These are phyloP conservation scores for Cryptoblepharus egeriae DNA, from an alignment of 2,797 vertebrate species.

Conservation along the genomic window DNA sequence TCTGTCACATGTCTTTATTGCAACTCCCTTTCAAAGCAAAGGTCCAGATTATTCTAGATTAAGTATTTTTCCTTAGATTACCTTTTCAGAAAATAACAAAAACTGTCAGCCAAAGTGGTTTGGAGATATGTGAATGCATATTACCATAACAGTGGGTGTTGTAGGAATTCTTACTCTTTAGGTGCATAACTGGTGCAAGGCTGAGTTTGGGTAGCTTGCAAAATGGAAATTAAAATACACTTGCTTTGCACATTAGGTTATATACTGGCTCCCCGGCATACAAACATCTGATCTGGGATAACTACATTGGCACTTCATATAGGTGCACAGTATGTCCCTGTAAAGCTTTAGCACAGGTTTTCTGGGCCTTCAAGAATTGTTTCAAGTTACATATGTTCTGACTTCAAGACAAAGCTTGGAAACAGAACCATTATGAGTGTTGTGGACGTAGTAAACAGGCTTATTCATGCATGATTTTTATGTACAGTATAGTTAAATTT, in stretches of 20 bases:
- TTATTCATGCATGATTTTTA: not conserved
- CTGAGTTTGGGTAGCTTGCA: not conserved
- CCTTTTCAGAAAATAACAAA: not conserved
- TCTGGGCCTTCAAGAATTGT: too few relatives aligned
- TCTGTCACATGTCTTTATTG: constrained; percentile 92
- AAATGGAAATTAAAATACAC: not conserved
- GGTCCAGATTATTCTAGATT: constrained; percentile 70
- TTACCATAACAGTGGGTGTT: not conserved
- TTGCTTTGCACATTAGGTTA: not conserved
- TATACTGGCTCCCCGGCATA: too few relatives aligned
- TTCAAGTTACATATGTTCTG: too few relatives aligned
- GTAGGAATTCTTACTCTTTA: too few relatives aligned
- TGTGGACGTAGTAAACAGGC: too few relatives aligned
- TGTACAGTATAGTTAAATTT: not conserved
- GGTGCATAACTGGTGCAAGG: not conserved
- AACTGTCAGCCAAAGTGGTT: not conserved
- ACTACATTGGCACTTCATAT: too few relatives aligned
- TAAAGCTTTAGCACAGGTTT: too few relatives aligned
- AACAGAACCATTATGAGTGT: too few relatives aligned
- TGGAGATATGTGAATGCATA: too few relatives aligned
- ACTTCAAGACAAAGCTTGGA: too few relatives aligned
- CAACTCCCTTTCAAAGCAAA: constrained; percentile 79
- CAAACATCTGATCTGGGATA: too few relatives aligned
- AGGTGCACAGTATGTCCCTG: too few relatives aligned
- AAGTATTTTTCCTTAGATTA: constrained; percentile 11